These are phyloP conservation scores for Cyrtorhinus lividipennis DNA, from an alignment of 1,140 invertebrate genomes.

Conservation along the genomic window DNA sequence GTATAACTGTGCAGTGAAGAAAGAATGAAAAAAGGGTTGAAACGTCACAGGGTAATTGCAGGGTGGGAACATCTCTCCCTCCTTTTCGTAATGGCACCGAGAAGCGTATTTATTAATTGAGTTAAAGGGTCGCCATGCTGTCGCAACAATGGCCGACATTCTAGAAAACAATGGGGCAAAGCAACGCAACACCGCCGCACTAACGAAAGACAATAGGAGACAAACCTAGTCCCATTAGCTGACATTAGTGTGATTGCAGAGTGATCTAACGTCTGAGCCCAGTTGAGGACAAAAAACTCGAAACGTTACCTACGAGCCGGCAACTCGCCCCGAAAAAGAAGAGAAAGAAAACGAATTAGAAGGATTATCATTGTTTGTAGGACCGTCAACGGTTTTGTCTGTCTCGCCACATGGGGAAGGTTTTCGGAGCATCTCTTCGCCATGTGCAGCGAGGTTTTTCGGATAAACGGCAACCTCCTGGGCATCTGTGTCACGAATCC, in stretches of 20 bases:
- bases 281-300: too few relatives aligned
- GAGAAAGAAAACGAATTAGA: not conserved
- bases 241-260: not conserved
- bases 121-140: slow-evolving; percentile 3
- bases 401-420: not conserved
- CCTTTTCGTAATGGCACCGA: not conserved
- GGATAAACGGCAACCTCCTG: not conserved
- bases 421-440: too few relatives aligned
- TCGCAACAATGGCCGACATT: not conserved
- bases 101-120: slow-evolving; percentile 4
- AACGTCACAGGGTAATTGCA: not conserved
- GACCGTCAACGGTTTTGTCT: not conserved
- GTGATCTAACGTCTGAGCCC: too few relatives aligned
- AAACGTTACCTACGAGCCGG: not conserved
- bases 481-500: not conserved
- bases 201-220: not conserved
- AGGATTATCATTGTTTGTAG: not conserved
- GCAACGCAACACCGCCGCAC: not conserved
- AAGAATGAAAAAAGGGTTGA: not conserved
- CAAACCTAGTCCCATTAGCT: not conserved
- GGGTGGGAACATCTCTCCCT: not conserved
- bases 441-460: not conserved
- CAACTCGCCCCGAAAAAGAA: not conserved
- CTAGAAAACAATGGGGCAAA: not conserved
- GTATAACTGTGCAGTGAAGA: not conserved